These are phyloP conservation scores for Tragelaphus oryx DNA, from an alignment of 2,797 vertebrate genomes.

Conservation along the genomic window DNA sequence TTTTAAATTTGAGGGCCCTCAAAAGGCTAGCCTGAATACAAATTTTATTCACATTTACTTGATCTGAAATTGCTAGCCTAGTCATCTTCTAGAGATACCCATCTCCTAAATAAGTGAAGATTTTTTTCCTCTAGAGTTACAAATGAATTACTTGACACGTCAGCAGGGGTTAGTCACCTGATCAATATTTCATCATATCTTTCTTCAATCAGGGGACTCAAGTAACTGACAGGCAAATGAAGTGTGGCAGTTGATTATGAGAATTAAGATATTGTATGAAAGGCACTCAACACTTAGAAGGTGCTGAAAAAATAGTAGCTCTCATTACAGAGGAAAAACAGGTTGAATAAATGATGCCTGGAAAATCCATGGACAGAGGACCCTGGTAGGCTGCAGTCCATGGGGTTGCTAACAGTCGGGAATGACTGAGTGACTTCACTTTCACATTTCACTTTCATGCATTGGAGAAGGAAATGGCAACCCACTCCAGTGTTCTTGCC, in stretches of 20 bases:
- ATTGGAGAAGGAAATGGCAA: too few relatives aligned
- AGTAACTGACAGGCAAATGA: slow-evolving; percentile 7
- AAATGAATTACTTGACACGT: slow-evolving; percentile 37
- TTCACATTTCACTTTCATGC: too few relatives aligned
- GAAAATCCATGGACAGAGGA: too few relatives aligned
- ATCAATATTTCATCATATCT: slow-evolving; percentile 59
- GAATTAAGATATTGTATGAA: not conserved
- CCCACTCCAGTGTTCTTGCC: too few relatives aligned
- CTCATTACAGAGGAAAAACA: not conserved
- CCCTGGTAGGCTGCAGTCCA: too few relatives aligned
- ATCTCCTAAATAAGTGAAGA: slow-evolving; percentile 46
- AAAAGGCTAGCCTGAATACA: not conserved
- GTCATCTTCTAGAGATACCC: not conserved
- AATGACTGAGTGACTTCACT: too few relatives aligned
- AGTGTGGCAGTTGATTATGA: not conserved
- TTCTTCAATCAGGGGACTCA: not conserved
- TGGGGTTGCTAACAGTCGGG: too few relatives aligned
- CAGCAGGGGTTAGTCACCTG: slow-evolving; percentile 4
- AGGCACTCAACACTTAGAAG: not conserved
- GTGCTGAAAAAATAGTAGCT: not conserved
- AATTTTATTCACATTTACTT: slow-evolving; percentile 3
- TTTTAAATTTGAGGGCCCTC: not conserved
- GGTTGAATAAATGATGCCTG: not conserved
- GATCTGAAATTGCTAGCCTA: slow-evolving; percentile 26
- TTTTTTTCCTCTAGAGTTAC: slow-evolving; percentile 11